Evolutionary conservation across 2,113 vertebrate genomes (phyloP).

Genomic region (Dryoscopus gambensis): DNA sequence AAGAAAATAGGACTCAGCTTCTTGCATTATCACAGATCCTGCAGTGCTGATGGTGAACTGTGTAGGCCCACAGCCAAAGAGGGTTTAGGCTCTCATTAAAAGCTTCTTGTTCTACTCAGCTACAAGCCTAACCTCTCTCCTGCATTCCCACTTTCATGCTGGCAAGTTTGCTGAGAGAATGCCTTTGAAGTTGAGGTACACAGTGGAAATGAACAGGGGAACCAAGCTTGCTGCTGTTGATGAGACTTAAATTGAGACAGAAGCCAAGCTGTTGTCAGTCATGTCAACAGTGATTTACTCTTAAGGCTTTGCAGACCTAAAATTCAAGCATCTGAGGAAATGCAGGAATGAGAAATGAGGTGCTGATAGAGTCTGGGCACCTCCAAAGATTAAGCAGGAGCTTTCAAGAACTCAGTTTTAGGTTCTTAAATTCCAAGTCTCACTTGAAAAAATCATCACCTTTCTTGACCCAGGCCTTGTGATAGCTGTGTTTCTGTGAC

Average conservation of each 20-base stretch:
- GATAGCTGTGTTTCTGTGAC: neutral
- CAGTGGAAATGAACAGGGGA: neutral
- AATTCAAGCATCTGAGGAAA: slow-evolving; percentile 28
- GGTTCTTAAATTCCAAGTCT: slow-evolving; percentile 24
- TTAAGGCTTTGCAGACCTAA: slow-evolving; percentile 14
- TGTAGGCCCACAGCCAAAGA: neutral
- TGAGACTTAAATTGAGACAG: slow-evolving; percentile 4
- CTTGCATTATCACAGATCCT: neutral
- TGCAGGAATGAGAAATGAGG: neutral
- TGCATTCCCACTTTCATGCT: neutral
- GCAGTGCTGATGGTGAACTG: neutral
- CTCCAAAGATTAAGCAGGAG: slow-evolving; percentile 24
- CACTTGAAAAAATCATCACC: neutral
- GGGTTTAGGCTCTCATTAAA: neutral
- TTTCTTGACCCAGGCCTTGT: neutral
- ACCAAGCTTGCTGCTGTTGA: neutral
- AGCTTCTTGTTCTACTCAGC: neutral
- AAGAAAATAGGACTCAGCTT: neutral
- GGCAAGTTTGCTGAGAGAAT: neutral
- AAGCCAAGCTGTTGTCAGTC: slow-evolving; percentile 7
- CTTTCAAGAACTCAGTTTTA: slow-evolving; percentile 22
- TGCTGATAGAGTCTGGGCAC: slow-evolving; percentile 28
- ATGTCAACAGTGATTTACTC: slow-evolving; percentile 42
- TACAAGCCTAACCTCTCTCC: neutral
- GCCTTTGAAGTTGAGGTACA: neutral